These are phyloP conservation scores for Toxostoma redivivum DNA, from an alignment of 2,113 vertebrate species.

Conservation along the genomic window DNA sequence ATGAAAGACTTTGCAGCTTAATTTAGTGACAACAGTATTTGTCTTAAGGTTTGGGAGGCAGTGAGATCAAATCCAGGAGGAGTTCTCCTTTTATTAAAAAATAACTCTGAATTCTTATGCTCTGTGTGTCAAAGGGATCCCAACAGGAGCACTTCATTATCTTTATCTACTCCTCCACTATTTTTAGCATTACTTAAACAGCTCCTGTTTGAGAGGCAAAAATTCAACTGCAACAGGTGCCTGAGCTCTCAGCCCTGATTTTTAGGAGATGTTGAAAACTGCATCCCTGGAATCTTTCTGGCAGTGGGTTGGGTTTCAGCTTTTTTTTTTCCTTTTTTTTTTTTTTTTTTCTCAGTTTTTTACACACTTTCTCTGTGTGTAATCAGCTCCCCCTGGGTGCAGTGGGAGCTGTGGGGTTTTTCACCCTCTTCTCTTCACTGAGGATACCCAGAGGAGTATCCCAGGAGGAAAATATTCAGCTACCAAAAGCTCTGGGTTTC, in stretches of 20 bases:
- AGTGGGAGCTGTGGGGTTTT: background rate
- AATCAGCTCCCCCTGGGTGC: background rate
- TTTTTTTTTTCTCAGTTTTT: too few relatives aligned
- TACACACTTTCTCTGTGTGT: background rate
- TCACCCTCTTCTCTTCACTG: background rate
- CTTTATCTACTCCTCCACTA: background rate
- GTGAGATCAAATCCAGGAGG: conserved; percentile 42
- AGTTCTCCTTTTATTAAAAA: conserved; percentile 59
- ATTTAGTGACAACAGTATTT: conserved; percentile 47
- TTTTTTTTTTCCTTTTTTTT: too few relatives aligned
- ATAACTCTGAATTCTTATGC: conserved; percentile 22
- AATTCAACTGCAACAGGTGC: background rate
- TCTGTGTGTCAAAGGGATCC: conserved; percentile 34
- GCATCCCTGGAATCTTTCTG: background rate
- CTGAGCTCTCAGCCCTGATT: background rate
- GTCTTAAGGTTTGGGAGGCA: conserved; percentile 41
- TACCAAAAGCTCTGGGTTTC: background rate
- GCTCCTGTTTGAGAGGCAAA: background rate
- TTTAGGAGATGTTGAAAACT: background rate
- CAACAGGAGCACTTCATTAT: conserved; percentile 57
- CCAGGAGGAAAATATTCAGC: background rate
- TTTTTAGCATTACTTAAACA: conserved; percentile 23
- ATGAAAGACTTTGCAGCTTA: conserved; percentile 51
- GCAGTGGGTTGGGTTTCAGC: background rate
- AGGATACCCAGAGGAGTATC: background rate